Percentiles rank a stretch among this genome's conserved stretches.
Evolutionary conservation across 2,113 vertebrate genomes (phyloP).

Genomic region (Pipra filicauda): DNA sequence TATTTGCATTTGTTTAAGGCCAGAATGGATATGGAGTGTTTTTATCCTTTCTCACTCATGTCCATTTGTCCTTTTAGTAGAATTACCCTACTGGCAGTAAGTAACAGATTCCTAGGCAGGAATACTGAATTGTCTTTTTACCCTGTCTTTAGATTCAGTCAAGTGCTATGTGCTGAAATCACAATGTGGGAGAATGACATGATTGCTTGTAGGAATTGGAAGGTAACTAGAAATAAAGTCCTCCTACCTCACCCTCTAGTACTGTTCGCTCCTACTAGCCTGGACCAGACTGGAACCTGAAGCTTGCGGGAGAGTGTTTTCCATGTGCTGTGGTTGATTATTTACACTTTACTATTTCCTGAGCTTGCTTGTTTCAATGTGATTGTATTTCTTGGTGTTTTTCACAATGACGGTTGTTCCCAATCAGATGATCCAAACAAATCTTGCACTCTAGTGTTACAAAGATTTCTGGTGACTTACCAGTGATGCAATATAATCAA

Average conservation of each 20-base stretch:
- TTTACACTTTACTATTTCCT: background rate
- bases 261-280: background rate
- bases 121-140: background rate
- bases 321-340: background rate
- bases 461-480: background rate
- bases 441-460: background rate
- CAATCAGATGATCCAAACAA: background rate
- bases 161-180: background rate
- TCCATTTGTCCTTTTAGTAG: background rate
- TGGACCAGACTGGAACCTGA: background rate
- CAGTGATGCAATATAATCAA: background rate
- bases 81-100: background rate
- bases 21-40: background rate
- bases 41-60: background rate
- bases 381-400: background rate
- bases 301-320: background rate
- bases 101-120: background rate
- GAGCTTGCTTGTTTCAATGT: background rate
- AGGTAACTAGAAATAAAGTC: background rate
- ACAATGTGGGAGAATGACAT: background rate
- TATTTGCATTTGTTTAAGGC: background rate
- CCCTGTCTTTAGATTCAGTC: background rate
- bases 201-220: background rate
- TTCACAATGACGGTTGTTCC: background rate
- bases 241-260: background rate